Conservation (phyloP, 2,797 vertebrate genomes). For the Ataeniobius toweri region DNA sequence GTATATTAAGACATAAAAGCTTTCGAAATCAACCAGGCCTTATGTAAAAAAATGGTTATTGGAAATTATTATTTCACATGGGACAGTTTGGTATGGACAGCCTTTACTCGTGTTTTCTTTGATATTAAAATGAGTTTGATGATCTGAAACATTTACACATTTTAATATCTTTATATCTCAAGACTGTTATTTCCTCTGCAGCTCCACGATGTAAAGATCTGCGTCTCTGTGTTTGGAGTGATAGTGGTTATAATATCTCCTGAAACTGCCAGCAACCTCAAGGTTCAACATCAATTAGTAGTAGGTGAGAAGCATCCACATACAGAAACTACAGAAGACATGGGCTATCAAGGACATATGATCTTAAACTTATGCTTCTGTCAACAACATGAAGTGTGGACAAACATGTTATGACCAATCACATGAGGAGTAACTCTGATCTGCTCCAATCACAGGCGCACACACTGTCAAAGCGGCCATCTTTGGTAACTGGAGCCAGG, state of each 20-base stretch:
- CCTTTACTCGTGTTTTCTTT: not conserved
- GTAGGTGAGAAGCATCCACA: not conserved
- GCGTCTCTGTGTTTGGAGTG: not conserved
- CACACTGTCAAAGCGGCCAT: constrained; percentile 61
- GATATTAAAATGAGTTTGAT: not conserved
- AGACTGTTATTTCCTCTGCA: not conserved
- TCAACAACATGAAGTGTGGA: constrained; percentile 41
- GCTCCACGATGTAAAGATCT: not conserved
- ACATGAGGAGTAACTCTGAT: constrained; percentile 40
- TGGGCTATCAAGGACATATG: constrained; percentile 27
- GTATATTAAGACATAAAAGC: not conserved
- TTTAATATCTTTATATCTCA: not conserved
- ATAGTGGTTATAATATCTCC: not conserved
- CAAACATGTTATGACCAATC: constrained; percentile 59
- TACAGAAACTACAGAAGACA: constrained; percentile 28
- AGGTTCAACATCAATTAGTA: not conserved
- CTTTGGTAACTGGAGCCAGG: constrained; percentile 76
- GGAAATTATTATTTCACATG: too few relatives aligned
- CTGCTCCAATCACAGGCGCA: constrained; percentile 61
- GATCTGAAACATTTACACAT: not conserved
- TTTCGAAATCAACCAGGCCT: not conserved
- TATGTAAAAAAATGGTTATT: not conserved
- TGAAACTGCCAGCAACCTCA: not conserved
- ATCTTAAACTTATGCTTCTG: constrained; percentile 34
- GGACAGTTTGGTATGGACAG: too few relatives aligned